phyloP scores from a whole-genome alignment of 2,113 vertebrate species.

The Scytalopus superciliaris region DNA sequence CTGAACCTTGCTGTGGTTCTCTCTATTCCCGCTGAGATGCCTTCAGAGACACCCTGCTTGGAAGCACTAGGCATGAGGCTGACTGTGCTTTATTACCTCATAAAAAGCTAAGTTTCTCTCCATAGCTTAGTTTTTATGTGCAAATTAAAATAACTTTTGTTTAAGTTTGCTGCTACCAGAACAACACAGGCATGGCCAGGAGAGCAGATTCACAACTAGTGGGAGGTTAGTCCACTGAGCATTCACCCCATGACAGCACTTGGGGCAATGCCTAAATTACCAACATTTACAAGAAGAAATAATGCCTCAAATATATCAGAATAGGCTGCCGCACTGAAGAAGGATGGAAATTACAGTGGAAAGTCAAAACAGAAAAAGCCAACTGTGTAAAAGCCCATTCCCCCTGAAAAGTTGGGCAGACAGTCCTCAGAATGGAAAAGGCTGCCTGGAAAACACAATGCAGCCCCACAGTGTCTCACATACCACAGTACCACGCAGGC shows the following conservation, averaged over 20 bases:
- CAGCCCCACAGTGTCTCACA: neutral
- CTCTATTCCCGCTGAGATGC: slow-evolving; percentile 1
- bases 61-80: neutral
- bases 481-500: neutral
- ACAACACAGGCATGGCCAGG: neutral
- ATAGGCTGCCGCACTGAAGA: neutral
- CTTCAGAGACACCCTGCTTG: slow-evolving; percentile 14
- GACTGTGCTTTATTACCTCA: neutral
- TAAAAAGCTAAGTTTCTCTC: neutral
- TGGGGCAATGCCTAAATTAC: neutral
- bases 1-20: neutral
- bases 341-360: neutral
- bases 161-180: neutral
- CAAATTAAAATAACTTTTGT: neutral
- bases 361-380: neutral
- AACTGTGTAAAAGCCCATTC: neutral
- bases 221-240: neutral
- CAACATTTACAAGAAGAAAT: neutral
- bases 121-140: neutral
- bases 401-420: neutral
- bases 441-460: neutral
- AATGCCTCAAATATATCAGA: neutral
- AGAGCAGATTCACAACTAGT: neutral
- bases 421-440: neutral
- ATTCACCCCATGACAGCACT: neutral